Percentiles rank a stretch among this genome's conserved stretches.
phyloP scores from a whole-genome alignment of 2,113 vertebrate species.

The Oriolus oriolus region DNA sequence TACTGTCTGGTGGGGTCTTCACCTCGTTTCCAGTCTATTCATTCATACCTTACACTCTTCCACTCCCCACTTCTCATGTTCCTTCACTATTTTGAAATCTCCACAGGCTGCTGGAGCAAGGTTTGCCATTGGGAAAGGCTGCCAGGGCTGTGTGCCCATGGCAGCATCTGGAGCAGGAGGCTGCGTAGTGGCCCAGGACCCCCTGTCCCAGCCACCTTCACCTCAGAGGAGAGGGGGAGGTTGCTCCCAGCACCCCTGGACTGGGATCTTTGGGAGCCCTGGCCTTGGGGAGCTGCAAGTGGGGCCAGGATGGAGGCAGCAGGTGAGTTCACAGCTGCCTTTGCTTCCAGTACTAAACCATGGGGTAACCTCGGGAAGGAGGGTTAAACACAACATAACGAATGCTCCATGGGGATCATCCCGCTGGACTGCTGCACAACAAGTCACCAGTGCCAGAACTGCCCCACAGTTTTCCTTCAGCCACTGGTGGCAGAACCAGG shows the following conservation, averaged over 20 bases:
- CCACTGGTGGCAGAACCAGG: not conserved
- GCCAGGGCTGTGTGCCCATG: not conserved
- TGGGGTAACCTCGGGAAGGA: fast-evolving
- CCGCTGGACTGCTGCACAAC: not conserved
- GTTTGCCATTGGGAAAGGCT: not conserved
- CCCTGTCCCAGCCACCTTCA: not conserved
- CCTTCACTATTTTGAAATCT: not conserved
- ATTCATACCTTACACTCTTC: not conserved
- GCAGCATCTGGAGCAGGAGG: not conserved
- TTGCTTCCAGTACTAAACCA: not conserved
- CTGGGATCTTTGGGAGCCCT: not conserved
- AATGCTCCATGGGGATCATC: not conserved
- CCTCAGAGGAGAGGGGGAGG: not conserved
- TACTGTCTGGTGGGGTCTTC: not conserved
- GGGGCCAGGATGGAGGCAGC: not conserved
- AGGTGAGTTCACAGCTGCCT: not conserved
- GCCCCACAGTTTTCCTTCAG: not conserved
- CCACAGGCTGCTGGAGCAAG: not conserved
- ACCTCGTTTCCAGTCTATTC: not conserved
- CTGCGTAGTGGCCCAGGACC: fast-evolving
- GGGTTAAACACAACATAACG: not conserved
- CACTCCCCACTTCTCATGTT: not conserved
- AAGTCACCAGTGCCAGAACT: fast-evolving
- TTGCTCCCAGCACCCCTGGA: not conserved
- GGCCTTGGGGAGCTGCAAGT: not conserved